Evolutionary conservation across 1,140 invertebrate genomes (phyloP), one percentile per base, ranked within the genome.

Genomic region (Drosophila lacertosa): DNA sequence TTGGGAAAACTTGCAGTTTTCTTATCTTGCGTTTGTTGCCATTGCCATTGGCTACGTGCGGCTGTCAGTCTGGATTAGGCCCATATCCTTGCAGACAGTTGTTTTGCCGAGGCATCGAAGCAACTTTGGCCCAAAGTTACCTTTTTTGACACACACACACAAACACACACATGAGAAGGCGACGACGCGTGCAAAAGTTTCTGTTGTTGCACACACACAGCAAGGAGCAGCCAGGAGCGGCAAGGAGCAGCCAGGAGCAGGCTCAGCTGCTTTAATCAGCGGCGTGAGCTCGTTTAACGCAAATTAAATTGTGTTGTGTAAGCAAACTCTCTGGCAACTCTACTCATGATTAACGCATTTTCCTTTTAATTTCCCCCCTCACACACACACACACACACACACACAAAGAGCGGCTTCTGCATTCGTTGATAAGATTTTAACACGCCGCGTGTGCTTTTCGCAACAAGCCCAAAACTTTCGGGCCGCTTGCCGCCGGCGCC

Each of bases 341-440:
- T 24, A 64, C 70, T 70, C 62, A 88, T 84, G 81, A 84, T 84
- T 86, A 84, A 86, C 81, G 81, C 68, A 81, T 86, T 84, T 84
- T 84, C 60, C 81, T 77, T 86, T 84, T 84, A 86, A 86, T 84
- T 86, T 84, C 73, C 69, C 69, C 42, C 62, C 73, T 35, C 37
- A 70, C 40, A 51, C 13, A 57, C 11, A 47, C 45, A 73, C 33
- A 40, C 15, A 29, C 15, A 62, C 13, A 47, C n/a, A 10, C 10
- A 18, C 6, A 5, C 11, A 10, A 10, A 9, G 26, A 22, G 18
- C 24, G 22, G 22, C 62, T 64, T 42, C 54, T 83, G 62, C 67
- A 69, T 66, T 77, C 77, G 73, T 74, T 84, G 82, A 84, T 86
- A 84, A 86, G 81, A 84, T 86, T 86, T 84, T 84, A 84, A 86